Base-by-base conservation (phyloP, 2,797 vertebrate genomes). In the Phataginus tricuspis region DNA sequence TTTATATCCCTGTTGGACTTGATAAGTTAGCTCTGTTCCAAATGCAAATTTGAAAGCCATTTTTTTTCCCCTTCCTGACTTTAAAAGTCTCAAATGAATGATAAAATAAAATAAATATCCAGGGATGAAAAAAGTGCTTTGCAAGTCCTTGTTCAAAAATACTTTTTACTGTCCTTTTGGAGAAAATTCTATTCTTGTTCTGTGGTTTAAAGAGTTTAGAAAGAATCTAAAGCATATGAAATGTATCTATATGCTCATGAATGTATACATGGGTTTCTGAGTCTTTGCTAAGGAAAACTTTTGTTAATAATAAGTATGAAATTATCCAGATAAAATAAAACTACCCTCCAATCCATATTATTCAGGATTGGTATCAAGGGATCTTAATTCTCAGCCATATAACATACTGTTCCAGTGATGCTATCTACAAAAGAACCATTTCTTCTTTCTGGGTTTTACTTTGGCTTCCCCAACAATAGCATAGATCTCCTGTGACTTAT, bases 81-180 rank as follows among this genome's bases (percentile, higher is more conserved):
- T 97, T 95, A 95, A 77, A 96, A 77, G 94, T 89, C 98, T 97
- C 97, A 83, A 93, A 78, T 93, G 97, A 95, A 93, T 96, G 95
- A 55, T 97, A 96, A 97, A 97, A 92, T 89, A 96, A 97, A 96
- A 96, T 96, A 97, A 97, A 95, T 90, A 96, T 75, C 86, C 80
- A 95, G 27, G 96, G 87, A 97, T 96, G 96, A 96, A 95, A 95
- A 96, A 96, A 75, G 55, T 59, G 92, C 91, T 97, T 97, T 97
- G 66, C 68, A 96, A 94, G 91, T 77, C 77, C 77, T 96, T 96
- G 64, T 96, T 97, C 94, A 95, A 97, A 95, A 95, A 91, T 96
- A 89, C 53, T 85, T 97, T 96, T 97, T 97, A 97, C 69, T 85
- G 34, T 96, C 87, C 68, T 96, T 96, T 92, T 57, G 83, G 89